phyloP scores from a whole-genome alignment of 2,797 vertebrate genomes.

The Eurystomus glaucurus region DNA sequence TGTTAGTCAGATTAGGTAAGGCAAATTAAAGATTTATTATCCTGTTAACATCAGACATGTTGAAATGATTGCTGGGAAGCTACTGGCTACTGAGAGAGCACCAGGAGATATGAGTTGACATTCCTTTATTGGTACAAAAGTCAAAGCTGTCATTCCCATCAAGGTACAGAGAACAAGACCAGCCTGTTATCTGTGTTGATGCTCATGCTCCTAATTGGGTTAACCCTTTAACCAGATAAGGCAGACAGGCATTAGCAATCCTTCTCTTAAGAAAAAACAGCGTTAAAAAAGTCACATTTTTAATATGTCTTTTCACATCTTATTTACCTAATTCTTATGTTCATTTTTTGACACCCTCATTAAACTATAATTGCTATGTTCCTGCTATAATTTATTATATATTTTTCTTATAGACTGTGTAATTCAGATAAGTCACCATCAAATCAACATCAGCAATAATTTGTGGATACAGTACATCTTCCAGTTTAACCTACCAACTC shows the following conservation, averaged over 20 bases:
- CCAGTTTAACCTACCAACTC: background rate
- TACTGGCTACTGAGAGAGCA: background rate
- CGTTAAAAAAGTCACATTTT: background rate
- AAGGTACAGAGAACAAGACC: background rate
- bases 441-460: background rate
- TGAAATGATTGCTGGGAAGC: conserved; percentile 20
- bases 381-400: background rate
- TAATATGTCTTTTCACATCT: background rate
- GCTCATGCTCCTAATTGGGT: background rate
- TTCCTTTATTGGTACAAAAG: conserved; percentile 2
- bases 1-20: background rate
- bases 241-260: background rate
- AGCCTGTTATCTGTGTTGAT: background rate
- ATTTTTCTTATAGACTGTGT: background rate
- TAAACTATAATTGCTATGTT: background rate
- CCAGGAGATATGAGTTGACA: background rate
- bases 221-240: conserved; percentile 27
- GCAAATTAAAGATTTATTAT: background rate
- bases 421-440: background rate
- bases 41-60: background rate
- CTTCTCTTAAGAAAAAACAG: background rate
- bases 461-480: background rate
- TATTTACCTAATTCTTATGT: background rate
- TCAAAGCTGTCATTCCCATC: background rate
- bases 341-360: background rate